Evolutionary conservation across 2,797 vertebrate species (phyloP).

Genomic region (Karalla daura): DNA sequence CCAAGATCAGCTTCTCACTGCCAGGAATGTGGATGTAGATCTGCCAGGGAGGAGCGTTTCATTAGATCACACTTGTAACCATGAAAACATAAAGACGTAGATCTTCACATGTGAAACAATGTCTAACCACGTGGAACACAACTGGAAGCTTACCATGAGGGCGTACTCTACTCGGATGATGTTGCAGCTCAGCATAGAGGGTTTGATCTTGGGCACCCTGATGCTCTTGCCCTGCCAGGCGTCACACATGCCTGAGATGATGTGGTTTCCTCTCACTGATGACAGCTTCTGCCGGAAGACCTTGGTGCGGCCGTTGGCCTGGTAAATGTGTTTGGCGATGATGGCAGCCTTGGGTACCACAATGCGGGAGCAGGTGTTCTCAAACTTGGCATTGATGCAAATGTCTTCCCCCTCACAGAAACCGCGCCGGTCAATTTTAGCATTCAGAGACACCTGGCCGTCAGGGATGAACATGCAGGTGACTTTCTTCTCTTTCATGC

Average conservation of each 20-base stretch:
- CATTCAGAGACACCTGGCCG: conserved; percentile 91
- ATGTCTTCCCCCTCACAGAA: conserved; percentile 98
- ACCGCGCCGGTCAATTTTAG: conserved; percentile 92
- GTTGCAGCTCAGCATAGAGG: conserved; percentile 92
- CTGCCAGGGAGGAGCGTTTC: conserved; percentile 77
- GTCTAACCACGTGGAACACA: too few relatives aligned
- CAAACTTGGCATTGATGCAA: conserved; percentile 94
- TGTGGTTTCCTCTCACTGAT: conserved; percentile 93
- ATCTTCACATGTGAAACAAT: too few relatives aligned
- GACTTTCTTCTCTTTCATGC: conserved; percentile 95
- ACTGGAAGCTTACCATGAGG: conserved; percentile 86
- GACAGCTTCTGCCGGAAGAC: conserved; percentile 91
- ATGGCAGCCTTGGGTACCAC: conserved; percentile 97
- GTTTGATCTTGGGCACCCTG: conserved; percentile 92
- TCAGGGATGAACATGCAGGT: conserved; percentile 97
- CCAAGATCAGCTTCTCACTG: conserved; percentile 93
- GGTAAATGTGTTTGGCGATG: conserved; percentile 92
- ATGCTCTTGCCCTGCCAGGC: conserved; percentile 95
- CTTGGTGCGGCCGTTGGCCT: conserved; percentile 93
- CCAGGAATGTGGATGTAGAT: conserved; percentile 95
- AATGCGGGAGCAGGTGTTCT: conserved; percentile 97
- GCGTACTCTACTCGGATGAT: conserved; percentile 95
- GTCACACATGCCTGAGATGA: conserved; percentile 93
- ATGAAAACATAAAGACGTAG: fast-evolving
- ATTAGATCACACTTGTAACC: too few relatives aligned